phyloP scores from a whole-genome alignment of 2,888 invertebrate species.

The Lasioglossum lativentre region DNA sequence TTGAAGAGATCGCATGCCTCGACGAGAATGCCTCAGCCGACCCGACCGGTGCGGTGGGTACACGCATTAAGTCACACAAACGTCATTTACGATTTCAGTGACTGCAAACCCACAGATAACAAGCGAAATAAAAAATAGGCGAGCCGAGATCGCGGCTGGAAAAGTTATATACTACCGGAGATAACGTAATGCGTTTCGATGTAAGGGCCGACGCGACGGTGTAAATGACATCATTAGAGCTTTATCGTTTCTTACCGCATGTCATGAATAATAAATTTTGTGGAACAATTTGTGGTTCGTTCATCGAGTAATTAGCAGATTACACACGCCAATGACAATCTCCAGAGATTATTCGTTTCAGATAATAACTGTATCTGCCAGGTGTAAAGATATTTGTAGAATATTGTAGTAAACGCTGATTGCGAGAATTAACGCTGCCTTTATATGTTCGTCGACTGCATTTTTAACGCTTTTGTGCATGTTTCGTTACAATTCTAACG shows the following conservation, averaged over 20 bases:
- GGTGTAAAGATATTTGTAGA: background rate
- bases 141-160: background rate
- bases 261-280: background rate
- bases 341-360: background rate
- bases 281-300: background rate
- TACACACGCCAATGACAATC: background rate
- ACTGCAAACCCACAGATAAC: conserved; percentile 14
- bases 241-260: background rate
- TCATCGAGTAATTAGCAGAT: background rate
- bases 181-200: conserved; percentile 1
- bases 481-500: background rate
- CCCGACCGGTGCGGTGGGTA: background rate
- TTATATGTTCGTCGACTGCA: background rate
- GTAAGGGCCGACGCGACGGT: background rate
- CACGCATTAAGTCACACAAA: conserved; percentile 9
- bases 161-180: background rate
- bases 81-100: conserved; percentile 8
- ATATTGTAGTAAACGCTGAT: background rate
- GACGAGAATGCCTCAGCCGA: background rate
- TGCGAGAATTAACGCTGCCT: background rate
- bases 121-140: conserved; percentile 15
- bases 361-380: background rate
- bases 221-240: background rate
- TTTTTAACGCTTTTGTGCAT: background rate
- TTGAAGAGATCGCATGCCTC: conserved; percentile 31